Evolutionary conservation across 2,888 invertebrate genomes (phyloP).

Genomic region (Cerastoderma edule): DNA sequence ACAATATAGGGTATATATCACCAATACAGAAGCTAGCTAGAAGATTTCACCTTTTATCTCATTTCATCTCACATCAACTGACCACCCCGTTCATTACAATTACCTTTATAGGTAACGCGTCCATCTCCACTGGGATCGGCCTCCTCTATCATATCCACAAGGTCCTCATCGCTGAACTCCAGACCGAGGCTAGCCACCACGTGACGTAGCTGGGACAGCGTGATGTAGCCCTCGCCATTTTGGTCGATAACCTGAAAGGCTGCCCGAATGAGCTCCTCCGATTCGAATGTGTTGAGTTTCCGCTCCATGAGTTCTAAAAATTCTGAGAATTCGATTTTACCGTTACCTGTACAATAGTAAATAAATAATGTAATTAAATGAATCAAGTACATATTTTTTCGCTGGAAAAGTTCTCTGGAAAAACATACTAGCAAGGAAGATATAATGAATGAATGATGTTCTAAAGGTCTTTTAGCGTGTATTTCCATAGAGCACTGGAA

Average conservation of each 20-base stretch:
- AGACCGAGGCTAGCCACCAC: conserved; percentile 47
- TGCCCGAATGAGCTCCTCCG: conserved; percentile 53
- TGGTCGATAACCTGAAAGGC: conserved; percentile 59
- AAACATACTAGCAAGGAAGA: too few relatives aligned
- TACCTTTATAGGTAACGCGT: conserved; percentile 55
- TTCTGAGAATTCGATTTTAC: conserved; percentile 61
- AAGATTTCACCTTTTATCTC: too few relatives aligned
- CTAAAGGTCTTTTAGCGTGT: too few relatives aligned
- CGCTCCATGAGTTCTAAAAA: conserved; percentile 57
- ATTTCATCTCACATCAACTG: too few relatives aligned
- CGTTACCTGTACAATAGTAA: too few relatives aligned
- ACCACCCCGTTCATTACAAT: not conserved
- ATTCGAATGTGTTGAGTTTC: conserved; percentile 49
- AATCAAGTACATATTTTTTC: too few relatives aligned
- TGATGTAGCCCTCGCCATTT: conserved; percentile 58
- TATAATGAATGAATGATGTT: too few relatives aligned
- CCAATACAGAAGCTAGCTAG: too few relatives aligned
- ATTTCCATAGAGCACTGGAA: too few relatives aligned
- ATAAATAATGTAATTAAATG: too few relatives aligned
- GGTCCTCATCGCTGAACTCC: conserved; percentile 50
- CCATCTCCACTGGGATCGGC: conserved; percentile 60
- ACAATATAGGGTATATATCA: too few relatives aligned
- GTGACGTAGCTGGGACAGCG: conserved; percentile 49
- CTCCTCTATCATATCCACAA: conserved; percentile 56
- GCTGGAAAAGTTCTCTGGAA: too few relatives aligned